Conservation (phyloP, 2,888 invertebrate species). For the Vandiemenella viatica region DNA sequence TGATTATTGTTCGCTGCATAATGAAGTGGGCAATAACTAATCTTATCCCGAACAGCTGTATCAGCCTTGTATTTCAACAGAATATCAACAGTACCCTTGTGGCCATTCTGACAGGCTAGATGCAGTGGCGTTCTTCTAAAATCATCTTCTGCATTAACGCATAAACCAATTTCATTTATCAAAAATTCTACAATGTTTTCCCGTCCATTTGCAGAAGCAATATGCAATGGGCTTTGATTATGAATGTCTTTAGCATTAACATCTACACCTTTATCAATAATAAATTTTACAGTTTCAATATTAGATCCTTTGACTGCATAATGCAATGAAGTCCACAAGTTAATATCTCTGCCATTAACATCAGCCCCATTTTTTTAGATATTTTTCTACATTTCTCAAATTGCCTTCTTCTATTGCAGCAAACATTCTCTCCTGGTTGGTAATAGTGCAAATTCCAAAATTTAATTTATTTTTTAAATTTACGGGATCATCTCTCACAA, state of each 20-base stretch:
- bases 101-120: neutral
- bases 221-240: too few relatives aligned
- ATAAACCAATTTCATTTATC: neutral
- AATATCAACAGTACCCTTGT: neutral
- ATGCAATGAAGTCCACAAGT: too few relatives aligned
- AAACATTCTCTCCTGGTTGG: slow-evolving; percentile 11
- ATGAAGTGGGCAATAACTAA: neutral
- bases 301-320: too few relatives aligned
- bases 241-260: too few relatives aligned
- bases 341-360: too few relatives aligned
- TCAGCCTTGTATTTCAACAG: neutral
- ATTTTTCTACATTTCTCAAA: slow-evolving; percentile 10
- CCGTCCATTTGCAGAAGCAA: too few relatives aligned
- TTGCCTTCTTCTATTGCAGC: too few relatives aligned
- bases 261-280: too few relatives aligned
- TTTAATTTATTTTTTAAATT: slow-evolving; percentile 9
- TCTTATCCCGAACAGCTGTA: neutral
- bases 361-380: slow-evolving; percentile 10
- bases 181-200: neutral
- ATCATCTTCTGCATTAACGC: too few relatives aligned
- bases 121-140: too few relatives aligned
- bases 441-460: neutral
- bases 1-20: neutral
- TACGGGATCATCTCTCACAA: neutral
- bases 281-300: too few relatives aligned